Conservation (phyloP, 2,797 vertebrate species). For the Propithecus deckenii region DNA sequence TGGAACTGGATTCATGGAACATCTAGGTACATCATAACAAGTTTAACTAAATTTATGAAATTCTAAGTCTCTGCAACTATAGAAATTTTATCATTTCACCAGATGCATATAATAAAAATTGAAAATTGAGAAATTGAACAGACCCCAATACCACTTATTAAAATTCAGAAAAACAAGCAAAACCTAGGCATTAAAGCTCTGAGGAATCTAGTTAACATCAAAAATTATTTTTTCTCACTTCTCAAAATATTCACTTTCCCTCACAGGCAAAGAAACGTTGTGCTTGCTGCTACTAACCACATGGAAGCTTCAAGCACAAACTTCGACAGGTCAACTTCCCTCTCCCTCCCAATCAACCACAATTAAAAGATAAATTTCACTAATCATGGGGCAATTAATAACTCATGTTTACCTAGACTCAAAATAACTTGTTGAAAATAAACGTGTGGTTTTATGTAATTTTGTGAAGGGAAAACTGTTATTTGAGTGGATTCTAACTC, state of each 20-base stretch:
- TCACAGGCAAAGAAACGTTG: background rate
- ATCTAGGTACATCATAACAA: background rate
- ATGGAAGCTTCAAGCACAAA: background rate
- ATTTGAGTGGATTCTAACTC: conserved; percentile 23
- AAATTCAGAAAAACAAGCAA: conserved; percentile 74
- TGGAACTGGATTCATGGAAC: background rate
- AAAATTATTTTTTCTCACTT: conserved; percentile 43
- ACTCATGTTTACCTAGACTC: background rate
- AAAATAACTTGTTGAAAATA: background rate
- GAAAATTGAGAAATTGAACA: conserved; percentile 59
- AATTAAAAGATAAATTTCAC: background rate
- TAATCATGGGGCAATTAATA: background rate
- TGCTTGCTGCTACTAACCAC: background rate
- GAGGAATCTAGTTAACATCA: conserved; percentile 62
- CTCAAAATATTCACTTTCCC: conserved; percentile 36
- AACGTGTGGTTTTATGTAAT: background rate
- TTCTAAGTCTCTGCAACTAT: background rate
- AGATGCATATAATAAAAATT: conserved; percentile 59
- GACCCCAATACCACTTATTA: conserved; percentile 62
- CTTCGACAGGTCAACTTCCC: background rate
- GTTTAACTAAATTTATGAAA: conserved; percentile 39
- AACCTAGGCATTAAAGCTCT: conserved; percentile 25
- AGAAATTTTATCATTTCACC: conserved; percentile 53
- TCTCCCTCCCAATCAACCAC: background rate
- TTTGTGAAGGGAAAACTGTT: background rate